Base-by-base conservation (phyloP, 2,888 invertebrate genomes). In the Kuschelorhynchus macadamiae region DNA sequence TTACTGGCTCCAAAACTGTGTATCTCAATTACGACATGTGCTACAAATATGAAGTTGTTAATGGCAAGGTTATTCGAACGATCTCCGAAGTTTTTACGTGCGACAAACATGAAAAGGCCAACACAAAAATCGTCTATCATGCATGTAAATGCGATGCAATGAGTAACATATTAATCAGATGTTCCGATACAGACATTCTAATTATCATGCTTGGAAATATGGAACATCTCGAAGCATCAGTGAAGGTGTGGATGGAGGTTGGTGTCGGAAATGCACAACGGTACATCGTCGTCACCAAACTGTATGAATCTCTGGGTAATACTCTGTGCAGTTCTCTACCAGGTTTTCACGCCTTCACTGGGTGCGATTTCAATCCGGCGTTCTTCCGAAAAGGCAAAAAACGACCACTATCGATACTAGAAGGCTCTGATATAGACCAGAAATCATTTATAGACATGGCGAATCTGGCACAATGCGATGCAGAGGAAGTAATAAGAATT, bases 291-390 rank as follows among this genome's bases (percentile, higher is more conserved):
- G 47, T 77, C 30, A 71, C 64, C 16, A 47, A 71, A 53, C 8
- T 78, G 47, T 60, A 74, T 65, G 36, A 67, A 67, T 70, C 60
- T 18, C 62, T 80, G 30, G 78, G 77, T 5, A 25, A 25, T 25
- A 25, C 25, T 25, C 7, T 25, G 7, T 25, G 25, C 25, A 25
- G 25, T 25, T 25, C 74, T 33, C 46, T 79, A 64, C 77, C 79
- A 30, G 71, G 66, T 32, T 77, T 78, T 41, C 79, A 80, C 52
- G 79, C 79, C 9, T 21, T 74, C 12, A 78, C 76, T 7, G 78
- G 77, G 16, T 78, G 78, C 49, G 75, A 77, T 59, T 77, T 25
- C 4, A 25, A 3, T 7, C 25, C 25, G 25, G 25, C 25, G 7
- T 25, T 25, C 7, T 25, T 25, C 25, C 3, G 25, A 25, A 25